These are phyloP conservation scores for Lasiurus cinereus DNA, from an alignment of 2,113 vertebrate genomes.

Conservation along the genomic window DNA sequence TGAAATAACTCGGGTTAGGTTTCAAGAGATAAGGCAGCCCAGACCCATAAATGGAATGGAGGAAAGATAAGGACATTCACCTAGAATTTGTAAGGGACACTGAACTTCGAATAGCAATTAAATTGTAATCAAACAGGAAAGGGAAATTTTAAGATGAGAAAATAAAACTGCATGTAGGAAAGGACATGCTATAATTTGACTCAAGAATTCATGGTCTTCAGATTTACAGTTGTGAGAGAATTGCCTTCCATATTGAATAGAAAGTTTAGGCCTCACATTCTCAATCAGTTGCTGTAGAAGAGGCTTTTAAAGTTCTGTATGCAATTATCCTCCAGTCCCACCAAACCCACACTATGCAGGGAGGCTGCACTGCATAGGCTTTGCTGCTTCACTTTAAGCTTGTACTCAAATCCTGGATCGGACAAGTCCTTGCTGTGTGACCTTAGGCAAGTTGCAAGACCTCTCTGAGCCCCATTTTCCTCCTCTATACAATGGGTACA, in stretches of 20 bases:
- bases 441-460: background rate
- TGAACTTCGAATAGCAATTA: background rate
- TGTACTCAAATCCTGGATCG: background rate
- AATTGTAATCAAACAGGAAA: slow-evolving; percentile 23
- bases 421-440: background rate
- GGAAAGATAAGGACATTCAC: background rate
- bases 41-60: background rate
- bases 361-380: background rate
- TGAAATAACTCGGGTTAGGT: background rate
- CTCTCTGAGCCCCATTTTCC: background rate
- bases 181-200: background rate
- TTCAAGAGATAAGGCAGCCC: slow-evolving; percentile 37
- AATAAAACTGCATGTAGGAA: slow-evolving; percentile 12
- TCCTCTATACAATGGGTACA: background rate
- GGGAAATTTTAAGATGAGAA: slow-evolving; percentile 5
- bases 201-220: background rate
- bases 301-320: background rate
- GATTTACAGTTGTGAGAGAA: background rate
- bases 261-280: background rate
- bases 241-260: background rate
- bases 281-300: slow-evolving; percentile 1
- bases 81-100: slow-evolving; percentile 33
- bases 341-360: background rate
- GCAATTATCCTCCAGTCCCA: background rate
- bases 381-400: background rate